phyloP scores from a whole-genome alignment of 2,113 vertebrate genomes.

The Axis porcinus region DNA sequence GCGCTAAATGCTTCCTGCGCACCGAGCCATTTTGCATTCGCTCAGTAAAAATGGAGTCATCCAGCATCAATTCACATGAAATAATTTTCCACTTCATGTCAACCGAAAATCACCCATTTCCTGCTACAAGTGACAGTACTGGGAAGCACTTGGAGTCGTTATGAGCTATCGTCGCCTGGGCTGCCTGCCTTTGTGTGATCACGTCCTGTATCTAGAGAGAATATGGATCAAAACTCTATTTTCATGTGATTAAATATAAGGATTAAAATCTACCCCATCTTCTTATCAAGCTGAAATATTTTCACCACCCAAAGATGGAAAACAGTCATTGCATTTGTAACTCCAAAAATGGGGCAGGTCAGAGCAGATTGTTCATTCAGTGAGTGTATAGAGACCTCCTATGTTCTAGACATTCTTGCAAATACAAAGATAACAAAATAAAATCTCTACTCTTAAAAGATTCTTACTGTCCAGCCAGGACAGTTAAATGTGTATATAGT shows the following conservation, averaged over 20 bases:
- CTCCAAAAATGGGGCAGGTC: neutral
- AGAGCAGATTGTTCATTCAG: neutral
- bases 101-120: slow-evolving; percentile 77
- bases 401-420: neutral
- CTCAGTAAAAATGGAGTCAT: slow-evolving; percentile 73
- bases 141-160: neutral
- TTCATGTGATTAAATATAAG: neutral
- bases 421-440: neutral
- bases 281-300: neutral
- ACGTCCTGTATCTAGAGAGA: neutral
- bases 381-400: neutral
- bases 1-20: slow-evolving; percentile 48
- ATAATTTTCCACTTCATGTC: slow-evolving; percentile 76
- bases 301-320: neutral
- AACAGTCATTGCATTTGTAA: neutral
- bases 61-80: slow-evolving; percentile 72
- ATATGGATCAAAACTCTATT: neutral
- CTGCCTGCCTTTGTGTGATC: neutral
- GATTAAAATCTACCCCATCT: neutral
- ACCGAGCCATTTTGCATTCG: slow-evolving; percentile 57
- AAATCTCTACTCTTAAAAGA: neutral
- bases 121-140: slow-evolving; percentile 68
- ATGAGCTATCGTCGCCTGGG: neutral
- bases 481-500: neutral
- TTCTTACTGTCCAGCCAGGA: neutral